phyloP scores from a whole-genome alignment of 2,888 invertebrate genomes.

The Polydrusus cervinus region DNA sequence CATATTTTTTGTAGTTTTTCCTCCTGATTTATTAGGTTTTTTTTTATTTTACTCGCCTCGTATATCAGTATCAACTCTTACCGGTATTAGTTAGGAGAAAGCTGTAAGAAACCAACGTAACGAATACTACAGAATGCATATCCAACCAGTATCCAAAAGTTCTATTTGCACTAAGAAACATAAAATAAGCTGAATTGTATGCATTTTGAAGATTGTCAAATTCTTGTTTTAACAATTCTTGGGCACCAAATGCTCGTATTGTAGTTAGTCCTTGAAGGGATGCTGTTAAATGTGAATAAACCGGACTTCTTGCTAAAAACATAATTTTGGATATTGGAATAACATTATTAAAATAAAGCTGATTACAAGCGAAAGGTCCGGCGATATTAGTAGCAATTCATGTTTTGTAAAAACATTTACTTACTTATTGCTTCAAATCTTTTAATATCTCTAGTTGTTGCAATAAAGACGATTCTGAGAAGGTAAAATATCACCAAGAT shows the following conservation, averaged over 20 bases:
- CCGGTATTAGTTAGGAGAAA: conserved; percentile 72
- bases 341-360: too few relatives aligned
- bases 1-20: too few relatives aligned
- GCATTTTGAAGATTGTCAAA: conserved; percentile 77
- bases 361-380: too few relatives aligned
- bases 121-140: conserved; percentile 77
- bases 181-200: conserved; percentile 83
- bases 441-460: conserved; percentile 84
- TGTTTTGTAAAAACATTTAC: neutral
- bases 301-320: conserved; percentile 80
- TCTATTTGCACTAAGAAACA: conserved; percentile 76
- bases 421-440: conserved; percentile 74
- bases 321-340: neutral
- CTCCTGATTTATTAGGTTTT: too few relatives aligned
- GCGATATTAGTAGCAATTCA: too few relatives aligned
- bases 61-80: neutral
- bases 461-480: conserved; percentile 78
- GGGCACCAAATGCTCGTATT: conserved; percentile 80
- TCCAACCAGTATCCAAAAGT: conserved; percentile 82
- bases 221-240: conserved; percentile 75
- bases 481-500: conserved; percentile 78
- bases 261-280: conserved; percentile 84
- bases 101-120: conserved; percentile 76
- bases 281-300: conserved; percentile 83
- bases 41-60: neutral